Evolutionary conservation across 2,113 vertebrate genomes (phyloP), one percentile per base, ranked within the genome.

Genomic region (Harpagus bidentatus): DNA sequence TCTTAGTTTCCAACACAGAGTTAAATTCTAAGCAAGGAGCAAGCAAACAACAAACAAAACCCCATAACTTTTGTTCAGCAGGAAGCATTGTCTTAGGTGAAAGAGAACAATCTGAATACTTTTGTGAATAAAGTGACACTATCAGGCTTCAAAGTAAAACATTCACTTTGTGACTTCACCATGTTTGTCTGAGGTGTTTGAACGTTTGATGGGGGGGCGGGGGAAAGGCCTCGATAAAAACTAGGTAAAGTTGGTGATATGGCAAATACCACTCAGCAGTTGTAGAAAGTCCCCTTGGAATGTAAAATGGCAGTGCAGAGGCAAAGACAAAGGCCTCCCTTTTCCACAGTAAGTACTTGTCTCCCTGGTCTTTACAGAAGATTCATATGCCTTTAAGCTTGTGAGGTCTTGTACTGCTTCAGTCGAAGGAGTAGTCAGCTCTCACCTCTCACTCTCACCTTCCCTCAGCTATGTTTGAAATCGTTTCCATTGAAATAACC

Each of bases 171-270:
- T 72, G 47, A 58, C 34, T 40, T 59, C 21, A 61, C 3, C 21
- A 22, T 28, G 15, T n/a, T 59, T 69, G 34, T 15, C 38, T 78
- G 34, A 92, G 32, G 18, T 66, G 18, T 55, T 84, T 61, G 70
- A 82, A 63, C 13, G 1, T 50, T 53, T 82, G 20, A 43, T 40
- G 7, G 1, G 8, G 7, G 13, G 7, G 2, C 9, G 1, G 52
- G 26, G 29, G 17, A 63, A 66, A 25, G 2, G 2, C 12, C 31
- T 59, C 15, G 7, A 43, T 52, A 25, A 78, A 89, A 88, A 8
- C 1, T 28, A 40, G 7, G 4, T 73, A 28, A 52, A 28, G 5
- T 59, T 61, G 36, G 4, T n/a, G 73, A 53, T 20, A 31, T 28
- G 28, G 6, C 23, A 78, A 34, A 36, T 69, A 63, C 5, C 15